Base-by-base conservation (phyloP, 2,797 vertebrate species). In the Lacerta viridis region DNA sequence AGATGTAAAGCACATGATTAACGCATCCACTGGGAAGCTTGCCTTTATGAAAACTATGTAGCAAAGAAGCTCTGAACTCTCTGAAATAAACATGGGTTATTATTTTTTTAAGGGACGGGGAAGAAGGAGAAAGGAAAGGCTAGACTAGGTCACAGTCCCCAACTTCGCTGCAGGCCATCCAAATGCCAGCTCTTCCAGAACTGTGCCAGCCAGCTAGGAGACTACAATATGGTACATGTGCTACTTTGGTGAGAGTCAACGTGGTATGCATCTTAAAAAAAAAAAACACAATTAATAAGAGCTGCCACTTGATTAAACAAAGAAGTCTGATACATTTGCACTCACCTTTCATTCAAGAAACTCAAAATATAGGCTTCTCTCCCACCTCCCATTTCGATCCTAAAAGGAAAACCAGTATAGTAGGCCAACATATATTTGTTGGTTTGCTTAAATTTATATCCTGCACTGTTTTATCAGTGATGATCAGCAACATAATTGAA, bases 1-100 rank as follows among this genome's bases (percentile, higher is more conserved):
- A 94, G 85, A 93, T 95, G 94, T 95, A 95, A 95, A 96, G 94
- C 89, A 94, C 93, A 95, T 94, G 95, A 94, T 95, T 95, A 94
- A 93, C 2, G 18, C 90, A 95, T 91, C 94, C 92, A 93, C 89
- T 91, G 89, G 94, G 94, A 95, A 95, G 89, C 76, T 86, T 89
- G 74, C 59, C 76, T 95, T 91, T 91, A 89, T 86, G 87, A 92
- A 92, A 95, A 93, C 91, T 89, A 68, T 92, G 75, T 82, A 94
- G 89, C 68, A 91, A 69, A 84, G 78, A 91, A 93, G 94, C 84
- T 92, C 2, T 0, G 55, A 83, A 33, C 90, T 91, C 33, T 85
- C 7, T 90, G 10, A 87, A 68, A 39, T 85, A 94, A 93, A 93
- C 81, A 89, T 55, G 84, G 66, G 11, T 85, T 87, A 41, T 77